These are phyloP conservation scores for Urophycis tenuis DNA, from an alignment of 2,797 vertebrate species.

Conservation along the genomic window DNA sequence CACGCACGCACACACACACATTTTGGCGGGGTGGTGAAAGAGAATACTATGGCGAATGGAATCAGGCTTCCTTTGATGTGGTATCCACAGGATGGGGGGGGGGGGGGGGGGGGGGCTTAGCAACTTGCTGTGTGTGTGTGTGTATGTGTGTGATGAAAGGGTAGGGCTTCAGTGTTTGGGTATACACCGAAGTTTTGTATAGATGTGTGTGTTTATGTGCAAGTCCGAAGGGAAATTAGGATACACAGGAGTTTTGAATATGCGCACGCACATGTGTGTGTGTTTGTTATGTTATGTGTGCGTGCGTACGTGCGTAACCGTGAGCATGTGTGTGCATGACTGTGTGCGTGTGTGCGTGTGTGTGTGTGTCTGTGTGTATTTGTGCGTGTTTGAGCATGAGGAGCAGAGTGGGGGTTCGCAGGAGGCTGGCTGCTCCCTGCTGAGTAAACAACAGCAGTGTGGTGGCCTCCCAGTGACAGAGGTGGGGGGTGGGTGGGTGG, in stretches of 20 bases:
- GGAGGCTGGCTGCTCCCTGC: slow-evolving; percentile 55
- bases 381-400: slow-evolving; percentile 18
- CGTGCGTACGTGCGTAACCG: slow-evolving; percentile 13
- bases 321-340: no score
- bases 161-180: not conserved
- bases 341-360: slow-evolving; percentile 14
- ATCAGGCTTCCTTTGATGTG: slow-evolving; percentile 58
- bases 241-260: no score
- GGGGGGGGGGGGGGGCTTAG: slow-evolving; percentile 27
- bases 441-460: slow-evolving; percentile 58
- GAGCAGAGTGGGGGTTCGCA: slow-evolving; percentile 25
- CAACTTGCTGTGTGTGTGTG: not conserved
- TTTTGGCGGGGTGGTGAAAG: not conserved
- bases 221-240: no score
- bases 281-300: not conserved
- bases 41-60: slow-evolving; percentile 46
- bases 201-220: slow-evolving; percentile 9
- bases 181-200: not conserved
- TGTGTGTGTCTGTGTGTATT: not conserved
- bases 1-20: slow-evolving; percentile 18
- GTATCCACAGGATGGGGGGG: slow-evolving; percentile 44
- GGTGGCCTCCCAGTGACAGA: slow-evolving; percentile 43
- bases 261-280: slow-evolving; percentile 15
- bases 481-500: slow-evolving; percentile 48
- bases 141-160: not conserved